These are phyloP conservation scores for Autographa pulchrina DNA, from an alignment of 2,888 invertebrate species.

Conservation along the genomic window DNA sequence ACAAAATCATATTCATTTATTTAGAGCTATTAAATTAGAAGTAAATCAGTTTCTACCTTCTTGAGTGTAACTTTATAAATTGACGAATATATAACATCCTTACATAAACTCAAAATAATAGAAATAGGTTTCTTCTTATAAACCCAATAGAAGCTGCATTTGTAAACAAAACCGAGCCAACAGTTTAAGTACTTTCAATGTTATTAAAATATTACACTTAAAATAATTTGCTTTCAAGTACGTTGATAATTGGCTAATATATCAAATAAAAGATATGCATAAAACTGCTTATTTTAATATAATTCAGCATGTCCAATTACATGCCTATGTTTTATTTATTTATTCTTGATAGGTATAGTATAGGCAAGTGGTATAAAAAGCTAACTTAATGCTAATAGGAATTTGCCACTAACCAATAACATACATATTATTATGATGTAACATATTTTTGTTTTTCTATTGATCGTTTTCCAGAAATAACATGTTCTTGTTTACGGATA, in stretches of 20 bases:
- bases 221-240: conserved; percentile 3
- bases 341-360: neutral
- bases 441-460: neutral
- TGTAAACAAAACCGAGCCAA: too few species aligned
- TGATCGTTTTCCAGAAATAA: neutral
- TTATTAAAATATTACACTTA: too few species aligned
- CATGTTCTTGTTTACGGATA: neutral
- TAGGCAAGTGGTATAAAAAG: neutral
- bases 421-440: neutral
- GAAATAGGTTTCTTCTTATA: too few species aligned
- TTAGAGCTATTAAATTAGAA: too few species aligned
- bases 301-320: conserved; percentile 4
- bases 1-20: too few species aligned
- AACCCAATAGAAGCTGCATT: too few species aligned
- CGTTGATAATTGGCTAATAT: conserved; percentile 4
- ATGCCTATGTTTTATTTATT: neutral
- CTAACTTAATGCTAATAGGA: neutral
- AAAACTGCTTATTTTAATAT: conserved; percentile 3
- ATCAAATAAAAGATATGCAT: conserved; percentile 1
- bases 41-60: too few species aligned
- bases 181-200: too few species aligned
- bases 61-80: too few species aligned
- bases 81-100: too few species aligned
- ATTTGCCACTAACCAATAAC: neutral
- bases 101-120: too few species aligned